Conservation (phyloP, 2,888 invertebrate genomes). For the Catonia carolina region DNA sequence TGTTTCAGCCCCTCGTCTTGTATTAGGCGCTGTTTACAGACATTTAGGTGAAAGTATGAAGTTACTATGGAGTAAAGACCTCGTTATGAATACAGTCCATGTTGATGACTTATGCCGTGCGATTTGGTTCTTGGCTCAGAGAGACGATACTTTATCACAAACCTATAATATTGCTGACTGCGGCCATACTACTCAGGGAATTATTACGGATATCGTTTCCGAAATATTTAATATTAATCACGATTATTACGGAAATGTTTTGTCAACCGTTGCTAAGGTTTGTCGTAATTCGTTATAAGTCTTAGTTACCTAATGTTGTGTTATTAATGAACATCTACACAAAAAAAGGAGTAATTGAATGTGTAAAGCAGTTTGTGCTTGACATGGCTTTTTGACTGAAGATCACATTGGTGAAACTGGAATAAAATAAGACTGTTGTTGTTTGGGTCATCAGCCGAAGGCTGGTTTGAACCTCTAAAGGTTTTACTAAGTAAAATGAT, state of each 20-base stretch:
- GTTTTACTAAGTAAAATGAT: no score
- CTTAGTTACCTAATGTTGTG: neutral
- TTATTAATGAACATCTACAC: no score
- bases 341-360: no score
- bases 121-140: slow-evolving; percentile 62
- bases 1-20: slow-evolving; percentile 67
- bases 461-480: no score
- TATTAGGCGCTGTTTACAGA: slow-evolving; percentile 83
- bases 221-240: slow-evolving; percentile 80
- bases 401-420: no score
- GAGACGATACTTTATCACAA: slow-evolving; percentile 50
- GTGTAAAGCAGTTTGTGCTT: no score
- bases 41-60: slow-evolving; percentile 86
- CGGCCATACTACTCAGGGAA: slow-evolving; percentile 77
- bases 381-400: no score
- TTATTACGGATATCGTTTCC: slow-evolving; percentile 67
- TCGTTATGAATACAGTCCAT: slow-evolving; percentile 83
- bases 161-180: slow-evolving; percentile 79
- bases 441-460: no score
- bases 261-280: slow-evolving; percentile 77
- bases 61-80: slow-evolving; percentile 76
- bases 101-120: slow-evolving; percentile 78
- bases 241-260: slow-evolving; percentile 76
- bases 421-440: no score
- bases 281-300: no score